Evolutionary conservation across 2,113 vertebrate genomes (phyloP), one percentile per base, ranked within the genome.

Genomic region (Mobula hypostoma): DNA sequence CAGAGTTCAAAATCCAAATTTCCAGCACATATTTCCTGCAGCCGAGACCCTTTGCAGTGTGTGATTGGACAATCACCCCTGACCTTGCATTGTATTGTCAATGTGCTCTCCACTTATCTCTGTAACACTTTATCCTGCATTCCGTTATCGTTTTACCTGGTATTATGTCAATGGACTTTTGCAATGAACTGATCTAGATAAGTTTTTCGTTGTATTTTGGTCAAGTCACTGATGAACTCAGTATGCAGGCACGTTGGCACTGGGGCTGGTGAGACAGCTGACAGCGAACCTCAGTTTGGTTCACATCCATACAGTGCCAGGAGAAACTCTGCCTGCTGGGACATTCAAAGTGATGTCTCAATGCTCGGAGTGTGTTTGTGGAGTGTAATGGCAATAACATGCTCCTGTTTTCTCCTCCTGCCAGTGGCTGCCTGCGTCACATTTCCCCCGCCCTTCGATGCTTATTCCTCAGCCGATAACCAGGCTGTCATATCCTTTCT

Each of bases 351-450:
- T 80, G 78, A 36, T 80, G 32, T 80, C 36, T 5, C 15, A 9
- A 19, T 48, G 21, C 80, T 21, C 17, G 8, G 7, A 36, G 9
- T 2, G 78, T 80, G n/a, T 80, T 15, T 83, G 87, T 66, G 24
- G 87, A 68, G 63, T 21, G 17, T 40, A 21, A 40, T 83, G 80
- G 40, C 5, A 56, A 40, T 56, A 12, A 83, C 21, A 8, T 19
- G 36, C 21, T 21, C 0, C 40, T 94, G 0, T 0, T 0, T 0
- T 0, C 0, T 36, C 14, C 19, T 72, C 14, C 40, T 61, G 0
- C 0, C 95, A 94, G 94, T 92, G 94, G 94, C 94, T 95, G 0
- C 95, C 94, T 0, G 94, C 94, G 0, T 87, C 95, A 0, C 12
- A 95, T 48, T 92, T 94, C 12, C 76, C 77, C 21, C 8, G 0